phyloP scores from a whole-genome alignment of 92 coral and sea anemone genomes.

The Bergia sp. region DNA sequence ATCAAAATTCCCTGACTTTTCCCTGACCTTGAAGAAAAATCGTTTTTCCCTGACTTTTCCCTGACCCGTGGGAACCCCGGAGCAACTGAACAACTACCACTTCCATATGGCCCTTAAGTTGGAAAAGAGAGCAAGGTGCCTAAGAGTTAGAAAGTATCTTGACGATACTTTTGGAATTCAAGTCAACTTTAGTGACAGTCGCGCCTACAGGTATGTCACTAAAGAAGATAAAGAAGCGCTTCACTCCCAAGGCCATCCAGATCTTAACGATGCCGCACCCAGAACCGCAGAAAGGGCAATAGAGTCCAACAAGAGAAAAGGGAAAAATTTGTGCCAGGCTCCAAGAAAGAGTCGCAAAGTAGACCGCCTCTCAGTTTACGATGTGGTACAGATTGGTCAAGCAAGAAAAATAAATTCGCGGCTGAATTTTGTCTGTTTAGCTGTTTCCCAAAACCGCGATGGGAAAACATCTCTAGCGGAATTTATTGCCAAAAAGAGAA shows the following conservation, averaged over 20 bases:
- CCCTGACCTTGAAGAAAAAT: no score
- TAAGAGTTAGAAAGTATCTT: conserved; percentile 41
- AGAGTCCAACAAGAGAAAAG: conserved; percentile 36
- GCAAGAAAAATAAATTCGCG: background rate
- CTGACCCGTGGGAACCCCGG: no score
- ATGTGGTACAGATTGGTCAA: background rate
- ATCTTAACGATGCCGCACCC: conserved; percentile 42
- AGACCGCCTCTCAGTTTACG: background rate
- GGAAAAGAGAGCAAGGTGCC: conserved; percentile 30
- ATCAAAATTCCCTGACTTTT: no score
- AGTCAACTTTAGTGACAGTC: conserved; percentile 62
- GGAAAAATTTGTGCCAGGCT: background rate
- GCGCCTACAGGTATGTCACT: conserved; percentile 46
- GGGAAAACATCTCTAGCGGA: background rate
- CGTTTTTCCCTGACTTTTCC: no score
- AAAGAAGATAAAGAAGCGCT: conserved; percentile 46
- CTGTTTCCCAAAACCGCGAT: background rate
- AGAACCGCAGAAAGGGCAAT: conserved; percentile 48
- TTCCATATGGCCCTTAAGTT: background rate
- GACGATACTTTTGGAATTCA: conserved; percentile 50
- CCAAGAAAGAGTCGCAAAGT: background rate
- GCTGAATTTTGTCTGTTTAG: background rate
- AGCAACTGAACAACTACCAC: background rate
- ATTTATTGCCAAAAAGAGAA: background rate
- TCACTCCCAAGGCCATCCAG: conserved; percentile 54